Evolutionary conservation across 2,113 vertebrate genomes (phyloP), one percentile per base, ranked within the genome.

Genomic region (Athene noctua): DNA sequence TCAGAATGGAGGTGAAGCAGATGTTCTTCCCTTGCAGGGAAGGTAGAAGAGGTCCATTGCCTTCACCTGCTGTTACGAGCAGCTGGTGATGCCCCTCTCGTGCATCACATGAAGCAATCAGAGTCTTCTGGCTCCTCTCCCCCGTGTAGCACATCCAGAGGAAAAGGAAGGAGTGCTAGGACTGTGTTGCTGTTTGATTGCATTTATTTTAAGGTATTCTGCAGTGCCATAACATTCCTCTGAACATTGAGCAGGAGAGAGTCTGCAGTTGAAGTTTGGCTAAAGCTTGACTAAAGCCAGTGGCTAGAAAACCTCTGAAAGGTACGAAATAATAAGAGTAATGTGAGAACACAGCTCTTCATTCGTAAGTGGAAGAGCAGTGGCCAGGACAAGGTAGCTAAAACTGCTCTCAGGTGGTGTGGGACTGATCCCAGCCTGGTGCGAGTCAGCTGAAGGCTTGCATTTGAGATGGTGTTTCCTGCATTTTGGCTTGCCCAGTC

Each of bases 1-100:
- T 29, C 25, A 44, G 36, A n/a, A 14, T 36, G 3, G 10, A 51
- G 30, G 14, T 62, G 70, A 47, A 21, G 70, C 25, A 23, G 36
- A 11, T 38, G 5, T 6, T 71, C 17, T 70, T 9, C 49, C 9
- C 0, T 0, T 59, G 23, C 57, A 49, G 15, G 13, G 40, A 21
- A 54, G 36, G 54, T 14, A 19, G 77, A 21, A 78, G 18, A 25
- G 23, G 16, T 62, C 59, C 59, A 25, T 40, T 4, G 1, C 42
- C 36, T 77, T 81, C 70, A 20, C n/a, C 46, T 62, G n/a, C 55
- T 62, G 10, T 32, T 68, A 14, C 1, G 67, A 65, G 67, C 21
- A 54, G 44, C n/a, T 51, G n/a, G 23, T 54, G 63, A 13, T 18
- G 63, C 36, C 10, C 22, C 16, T 75, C 11, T 78, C 19, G 4